Evolutionary conservation across 2,797 vertebrate species (phyloP), one percentile per base, ranked within the genome.

Genomic region (Neosilurus mollespiculum): DNA sequence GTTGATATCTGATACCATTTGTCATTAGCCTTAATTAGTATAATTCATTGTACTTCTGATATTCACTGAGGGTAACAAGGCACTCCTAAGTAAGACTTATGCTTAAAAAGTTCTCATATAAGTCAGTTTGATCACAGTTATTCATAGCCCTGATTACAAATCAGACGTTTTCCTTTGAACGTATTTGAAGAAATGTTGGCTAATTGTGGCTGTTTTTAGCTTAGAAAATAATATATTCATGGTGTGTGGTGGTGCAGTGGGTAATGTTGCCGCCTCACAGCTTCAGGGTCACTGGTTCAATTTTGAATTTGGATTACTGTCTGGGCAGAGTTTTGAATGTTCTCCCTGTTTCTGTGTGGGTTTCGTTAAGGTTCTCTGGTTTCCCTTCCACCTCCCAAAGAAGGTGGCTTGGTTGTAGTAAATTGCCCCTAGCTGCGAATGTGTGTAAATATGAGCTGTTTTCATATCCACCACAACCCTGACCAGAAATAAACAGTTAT

Each of bases 11-110:
- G 76, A 16, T 20, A 37, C 12, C 58, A 37, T 64, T 64, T 71
- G 15, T 30, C 24, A 53, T 84, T 71, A 24, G 43, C 56, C 71
- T 37, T 71, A 61, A 30, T 79, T 71, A 37, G 66, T 4, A 24
- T 7, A 71, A 78, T 78, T 64, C 9, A 71, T 54, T 69, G 49
- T 70, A 18, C 54, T 26, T 30, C 10, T 30, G 56, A 62, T 77
- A 43, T 77, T 43, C n/a, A 43, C 16, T 1, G 30, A 14, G 9
- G 54, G 34, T 76, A 59, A 20, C 72, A 37, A 3, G 1, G 10
- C 0, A 1, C 54, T 59, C 10, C 43, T 12, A 65, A 53, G 9
- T 26, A 51, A 4, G 15, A 64, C 37, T 51, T 24, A 49, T 43
- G 16, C 18, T 18, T 49, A 78, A 64, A 61, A 43, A 26, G 30